Conservation (phyloP, 2,888 invertebrate species). For the Noctua comes region DNA sequence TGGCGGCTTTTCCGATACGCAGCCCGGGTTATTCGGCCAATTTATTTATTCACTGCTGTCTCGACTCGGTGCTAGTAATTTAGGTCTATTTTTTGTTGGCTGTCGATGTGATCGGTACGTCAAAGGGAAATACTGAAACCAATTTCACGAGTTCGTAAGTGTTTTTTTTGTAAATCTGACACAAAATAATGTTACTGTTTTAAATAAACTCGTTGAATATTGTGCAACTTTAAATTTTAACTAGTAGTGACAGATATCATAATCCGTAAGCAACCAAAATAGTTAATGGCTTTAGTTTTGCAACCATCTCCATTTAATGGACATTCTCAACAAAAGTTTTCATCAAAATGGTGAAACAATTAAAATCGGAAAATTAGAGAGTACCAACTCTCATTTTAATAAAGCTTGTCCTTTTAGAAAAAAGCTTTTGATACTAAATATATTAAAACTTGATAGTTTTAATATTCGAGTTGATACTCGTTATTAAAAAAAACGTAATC, state of each 20-base stretch:
- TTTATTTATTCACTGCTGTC: slow-evolving; percentile 65
- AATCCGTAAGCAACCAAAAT: not conserved
- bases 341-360: not conserved
- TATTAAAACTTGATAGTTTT: slow-evolving; percentile 13
- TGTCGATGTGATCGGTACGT: slow-evolving; percentile 27
- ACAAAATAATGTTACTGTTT: not conserved
- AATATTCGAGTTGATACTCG: too few relatives aligned
- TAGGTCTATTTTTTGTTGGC: slow-evolving; percentile 27
- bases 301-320: not conserved
- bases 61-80: slow-evolving; percentile 44
- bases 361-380: not conserved
- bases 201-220: not conserved
- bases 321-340: not conserved
- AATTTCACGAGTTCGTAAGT: slow-evolving; percentile 6
- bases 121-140: slow-evolving; percentile 31
- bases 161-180: slow-evolving; percentile 19
- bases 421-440: not conserved
- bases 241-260: not conserved
- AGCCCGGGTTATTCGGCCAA: slow-evolving; percentile 66
- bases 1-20: slow-evolving; percentile 67
- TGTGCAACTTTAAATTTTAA: slow-evolving; percentile 2
- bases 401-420: not conserved
- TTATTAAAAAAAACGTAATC: too few relatives aligned
- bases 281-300: not conserved
- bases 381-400: not conserved